Conservation (phyloP, 1,140 invertebrate species). For the Drosophila grimshawi region DNA sequence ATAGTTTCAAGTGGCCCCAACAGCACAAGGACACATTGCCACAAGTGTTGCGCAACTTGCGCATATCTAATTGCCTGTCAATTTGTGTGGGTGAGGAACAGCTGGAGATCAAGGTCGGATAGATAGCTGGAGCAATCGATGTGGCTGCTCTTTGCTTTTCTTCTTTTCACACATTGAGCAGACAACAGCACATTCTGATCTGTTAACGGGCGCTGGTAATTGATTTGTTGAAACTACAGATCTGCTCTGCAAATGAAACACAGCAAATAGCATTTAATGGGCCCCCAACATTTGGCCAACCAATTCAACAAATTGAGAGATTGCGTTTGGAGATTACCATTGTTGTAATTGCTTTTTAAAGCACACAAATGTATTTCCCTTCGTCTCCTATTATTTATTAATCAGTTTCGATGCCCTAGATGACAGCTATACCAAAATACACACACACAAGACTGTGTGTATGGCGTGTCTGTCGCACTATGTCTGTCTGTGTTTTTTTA, state of each 20-base stretch:
- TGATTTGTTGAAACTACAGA: constrained; percentile 33
- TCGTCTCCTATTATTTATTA: constrained; percentile 2
- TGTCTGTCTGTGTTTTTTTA: background rate
- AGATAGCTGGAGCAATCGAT: background rate
- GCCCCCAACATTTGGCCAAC: background rate
- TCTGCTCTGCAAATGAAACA: constrained; percentile 1
- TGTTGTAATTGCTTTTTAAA: constrained; percentile 18
- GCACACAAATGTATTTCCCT: constrained; percentile 2
- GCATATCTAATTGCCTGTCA: constrained; percentile 2
- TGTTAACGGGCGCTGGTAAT: constrained; percentile 29
- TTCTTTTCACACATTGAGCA: constrained; percentile 12
- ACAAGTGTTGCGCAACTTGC: constrained; percentile 13
- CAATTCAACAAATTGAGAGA: constrained; percentile 13
- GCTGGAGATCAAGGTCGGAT: constrained; percentile 31
- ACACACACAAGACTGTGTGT: background rate
- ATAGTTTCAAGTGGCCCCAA: constrained; percentile 13
- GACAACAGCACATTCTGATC: constrained; percentile 2
- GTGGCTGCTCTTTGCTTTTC: background rate
- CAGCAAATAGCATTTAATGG: background rate
- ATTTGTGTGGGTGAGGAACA: background rate
- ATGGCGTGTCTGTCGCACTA: background rate
- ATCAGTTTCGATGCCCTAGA: constrained; percentile 16
- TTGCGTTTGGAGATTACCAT: constrained; percentile 1
- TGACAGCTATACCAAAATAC: background rate
- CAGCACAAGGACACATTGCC: background rate